Percentiles rank a stretch among this genome's conserved stretches.
Conservation (phyloP, 2,888 invertebrate species). For the Xestia c-nigrum region DNA sequence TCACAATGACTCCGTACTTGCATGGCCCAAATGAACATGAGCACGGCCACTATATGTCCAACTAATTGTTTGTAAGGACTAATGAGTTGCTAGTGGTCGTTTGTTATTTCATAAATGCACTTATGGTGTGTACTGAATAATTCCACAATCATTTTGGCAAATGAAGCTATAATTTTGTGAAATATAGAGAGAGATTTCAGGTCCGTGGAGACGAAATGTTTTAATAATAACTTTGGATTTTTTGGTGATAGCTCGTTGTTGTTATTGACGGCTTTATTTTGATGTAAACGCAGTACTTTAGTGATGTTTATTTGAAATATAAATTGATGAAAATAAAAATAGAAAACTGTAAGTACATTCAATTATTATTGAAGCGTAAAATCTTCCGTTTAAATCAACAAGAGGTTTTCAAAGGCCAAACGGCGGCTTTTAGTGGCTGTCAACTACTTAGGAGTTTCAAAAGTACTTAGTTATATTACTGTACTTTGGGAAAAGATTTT, state of each 20-base stretch:
- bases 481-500: background rate
- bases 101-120: conserved; percentile 61
- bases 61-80: conserved; percentile 66
- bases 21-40: conserved; percentile 73
- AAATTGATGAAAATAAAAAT: background rate
- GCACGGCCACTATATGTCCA: conserved; percentile 64
- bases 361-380: background rate
- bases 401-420: background rate
- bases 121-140: conserved; percentile 33
- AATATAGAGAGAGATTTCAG: conserved; percentile 7
- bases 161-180: conserved; percentile 35
- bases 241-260: background rate
- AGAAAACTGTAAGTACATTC: background rate
- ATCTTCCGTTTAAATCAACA: background rate
- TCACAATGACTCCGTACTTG: conserved; percentile 11
- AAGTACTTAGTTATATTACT: conserved; percentile 1
- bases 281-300: background rate
- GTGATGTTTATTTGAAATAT: background rate
- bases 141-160: conserved; percentile 35
- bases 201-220: background rate
- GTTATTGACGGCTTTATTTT: background rate
- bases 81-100: conserved; percentile 72
- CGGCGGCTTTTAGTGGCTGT: background rate
- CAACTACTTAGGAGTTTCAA: background rate
- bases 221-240: background rate